Evolutionary conservation across 2,113 vertebrate species (phyloP).

Genomic region (Manacus vitellinus): DNA sequence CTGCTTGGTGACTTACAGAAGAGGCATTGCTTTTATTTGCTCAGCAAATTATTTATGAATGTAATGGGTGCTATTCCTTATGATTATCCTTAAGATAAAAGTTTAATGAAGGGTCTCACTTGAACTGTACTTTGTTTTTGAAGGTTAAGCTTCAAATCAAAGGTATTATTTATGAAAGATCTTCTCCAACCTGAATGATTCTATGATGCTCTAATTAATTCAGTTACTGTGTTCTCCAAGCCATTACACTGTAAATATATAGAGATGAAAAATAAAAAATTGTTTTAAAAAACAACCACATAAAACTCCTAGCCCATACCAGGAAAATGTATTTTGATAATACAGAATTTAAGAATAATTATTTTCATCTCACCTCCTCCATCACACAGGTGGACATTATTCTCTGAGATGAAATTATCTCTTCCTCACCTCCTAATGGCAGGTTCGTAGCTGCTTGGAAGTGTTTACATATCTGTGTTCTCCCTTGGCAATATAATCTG

Average conservation of each 20-base stretch:
- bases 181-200: neutral
- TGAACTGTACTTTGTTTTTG: neutral
- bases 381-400: rapidly evolving
- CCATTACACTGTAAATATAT: rapidly evolving
- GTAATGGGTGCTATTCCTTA: neutral
- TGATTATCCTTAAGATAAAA: neutral
- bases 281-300: neutral
- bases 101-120: neutral
- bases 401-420: neutral
- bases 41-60: neutral
- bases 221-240: neutral
- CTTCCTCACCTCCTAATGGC: neutral
- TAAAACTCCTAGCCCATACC: neutral
- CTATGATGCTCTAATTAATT: neutral
- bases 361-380: neutral
- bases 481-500: neutral
- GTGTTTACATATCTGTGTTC: neutral
- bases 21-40: neutral
- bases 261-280: neutral
- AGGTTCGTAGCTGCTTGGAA: neutral
- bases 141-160: neutral
- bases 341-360: neutral
- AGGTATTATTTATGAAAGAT: neutral
- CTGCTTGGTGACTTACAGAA: neutral
- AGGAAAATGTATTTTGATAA: neutral